phyloP scores from a whole-genome alignment of 2,113 vertebrate species.

The Ciconia stormi region DNA sequence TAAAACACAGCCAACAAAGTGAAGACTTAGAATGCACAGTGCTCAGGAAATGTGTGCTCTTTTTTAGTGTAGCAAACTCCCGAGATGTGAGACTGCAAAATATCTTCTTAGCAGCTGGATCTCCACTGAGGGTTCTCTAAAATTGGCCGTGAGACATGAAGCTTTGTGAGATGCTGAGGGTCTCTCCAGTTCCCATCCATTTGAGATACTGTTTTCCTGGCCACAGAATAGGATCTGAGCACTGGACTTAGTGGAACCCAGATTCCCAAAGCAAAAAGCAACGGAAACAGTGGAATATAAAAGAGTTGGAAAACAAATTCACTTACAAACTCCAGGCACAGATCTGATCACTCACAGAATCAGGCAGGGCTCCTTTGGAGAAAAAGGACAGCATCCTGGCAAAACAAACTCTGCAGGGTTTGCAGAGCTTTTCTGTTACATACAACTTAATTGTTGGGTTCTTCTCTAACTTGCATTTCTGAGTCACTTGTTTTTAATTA shows the following conservation, averaged over 20 bases:
- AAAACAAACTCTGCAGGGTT: background rate
- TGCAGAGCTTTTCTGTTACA: background rate
- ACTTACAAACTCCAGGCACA: background rate
- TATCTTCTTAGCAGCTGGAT: background rate
- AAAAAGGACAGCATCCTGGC: background rate
- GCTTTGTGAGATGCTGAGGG: background rate
- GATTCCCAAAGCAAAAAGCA: background rate
- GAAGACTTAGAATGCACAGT: background rate
- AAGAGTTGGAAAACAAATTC: background rate
- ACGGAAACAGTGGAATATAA: background rate
- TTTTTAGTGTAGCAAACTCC: background rate
- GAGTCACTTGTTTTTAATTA: slow-evolving; percentile 16
- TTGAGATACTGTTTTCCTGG: background rate
- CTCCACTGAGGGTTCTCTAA: background rate
- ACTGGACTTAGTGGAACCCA: background rate
- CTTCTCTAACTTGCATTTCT: slow-evolving; percentile 14
- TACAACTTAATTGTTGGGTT: slow-evolving; percentile 18
- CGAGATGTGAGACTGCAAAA: background rate
- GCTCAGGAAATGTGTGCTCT: background rate
- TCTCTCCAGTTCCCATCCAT: background rate
- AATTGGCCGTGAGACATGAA: background rate
- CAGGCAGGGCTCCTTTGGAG: background rate
- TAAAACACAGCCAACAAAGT: background rate
- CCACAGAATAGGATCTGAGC: background rate
- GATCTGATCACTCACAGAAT: background rate